Evolutionary conservation across 1,140 invertebrate genomes (phyloP), one percentile per base, ranked within the genome.

Genomic region (Physella acuta): DNA sequence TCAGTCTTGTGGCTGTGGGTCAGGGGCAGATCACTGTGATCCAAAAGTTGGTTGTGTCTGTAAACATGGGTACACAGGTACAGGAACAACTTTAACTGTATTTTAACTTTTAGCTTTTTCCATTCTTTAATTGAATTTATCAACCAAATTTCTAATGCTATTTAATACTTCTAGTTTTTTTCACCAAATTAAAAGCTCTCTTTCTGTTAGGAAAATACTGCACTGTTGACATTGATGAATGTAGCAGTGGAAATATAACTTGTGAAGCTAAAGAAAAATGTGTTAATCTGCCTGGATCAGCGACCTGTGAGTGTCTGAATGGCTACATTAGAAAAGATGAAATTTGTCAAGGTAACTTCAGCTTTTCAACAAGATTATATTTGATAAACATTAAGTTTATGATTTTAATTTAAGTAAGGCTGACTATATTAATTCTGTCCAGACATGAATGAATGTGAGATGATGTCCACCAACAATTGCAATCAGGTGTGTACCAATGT

Each of bases 241-340:
- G 71, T 49, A 39, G 11, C 2, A 49, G 2, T 4, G 28, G 20
- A 94, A 93, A 80, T 0, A 26, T 24, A 11, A 53, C 31, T 17
- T 65, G 44, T 31, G 33, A 39, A 31, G 16, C 11, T n/a, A 68
- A 66, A 20, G 44, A 52, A 17, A 39, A 14, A 26, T 79, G 77
- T 66, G 44, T 66, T 14, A 77, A 79, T 63, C 72, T 68, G 1
- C 64, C 66, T 1, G 77, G 77, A 16, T 58, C 67, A n/a, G 77
- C 71, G 39, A 11, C 36, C 1, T 78, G 77, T 71, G 16, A 51
- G 0, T 78, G 77, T 68, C 62, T 64, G 24, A 44, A 68, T 36
- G 77, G 77, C 16, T 77, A 49, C 36, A 31, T 52, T 0, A 37
- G 53, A 16, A 59, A 30, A 37, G 51, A 24, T 53, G 69, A 34